A percentile compares a stretch with the other conserved stretches of the same genome.
phyloP scores from a whole-genome alignment of 1,140 invertebrate species.

The Tetranychus cinnabarinus region DNA sequence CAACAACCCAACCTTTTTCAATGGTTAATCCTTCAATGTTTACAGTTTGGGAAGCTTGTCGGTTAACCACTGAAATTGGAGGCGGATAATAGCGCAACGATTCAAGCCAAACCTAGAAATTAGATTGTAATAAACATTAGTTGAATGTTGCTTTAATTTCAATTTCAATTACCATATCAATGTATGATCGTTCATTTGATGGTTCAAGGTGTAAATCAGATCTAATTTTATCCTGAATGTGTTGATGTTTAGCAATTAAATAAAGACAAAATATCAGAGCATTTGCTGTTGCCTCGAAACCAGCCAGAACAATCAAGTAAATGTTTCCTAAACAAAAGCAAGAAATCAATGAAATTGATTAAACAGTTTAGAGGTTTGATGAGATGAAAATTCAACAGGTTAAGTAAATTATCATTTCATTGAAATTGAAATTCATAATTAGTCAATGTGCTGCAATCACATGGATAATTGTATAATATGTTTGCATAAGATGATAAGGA shows the following conservation, averaged over 20 bases:
- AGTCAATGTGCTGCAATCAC: no score
- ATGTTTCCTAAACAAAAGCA: neutral
- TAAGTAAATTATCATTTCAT: neutral
- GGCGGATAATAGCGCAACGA: conserved; percentile 16
- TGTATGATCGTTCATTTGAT: neutral
- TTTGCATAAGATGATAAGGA: no score
- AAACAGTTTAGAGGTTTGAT: neutral
- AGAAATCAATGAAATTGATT: neutral
- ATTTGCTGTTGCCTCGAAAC: conserved; percentile 24
- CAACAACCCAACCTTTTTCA: conserved; percentile 16
- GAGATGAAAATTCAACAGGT: neutral
- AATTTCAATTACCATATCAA: neutral
- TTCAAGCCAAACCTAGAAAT: conserved; percentile 11
- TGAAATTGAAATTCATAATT: no score
- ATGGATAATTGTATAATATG: no score
- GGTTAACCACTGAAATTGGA: conserved; percentile 8
- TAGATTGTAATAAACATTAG: neutral
- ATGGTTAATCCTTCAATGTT: conserved; percentile 17
- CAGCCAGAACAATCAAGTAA: conserved; percentile 16
- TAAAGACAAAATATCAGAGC: conserved; percentile 21
- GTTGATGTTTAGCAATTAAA: conserved; percentile 20
- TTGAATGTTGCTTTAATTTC: neutral
- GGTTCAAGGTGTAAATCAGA: conserved; percentile 16
- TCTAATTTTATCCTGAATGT: conserved; percentile 21
- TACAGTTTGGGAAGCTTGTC: conserved; percentile 11